Base-by-base conservation (phyloP, 2,888 invertebrate species). In the Hartigia nigra region DNA sequence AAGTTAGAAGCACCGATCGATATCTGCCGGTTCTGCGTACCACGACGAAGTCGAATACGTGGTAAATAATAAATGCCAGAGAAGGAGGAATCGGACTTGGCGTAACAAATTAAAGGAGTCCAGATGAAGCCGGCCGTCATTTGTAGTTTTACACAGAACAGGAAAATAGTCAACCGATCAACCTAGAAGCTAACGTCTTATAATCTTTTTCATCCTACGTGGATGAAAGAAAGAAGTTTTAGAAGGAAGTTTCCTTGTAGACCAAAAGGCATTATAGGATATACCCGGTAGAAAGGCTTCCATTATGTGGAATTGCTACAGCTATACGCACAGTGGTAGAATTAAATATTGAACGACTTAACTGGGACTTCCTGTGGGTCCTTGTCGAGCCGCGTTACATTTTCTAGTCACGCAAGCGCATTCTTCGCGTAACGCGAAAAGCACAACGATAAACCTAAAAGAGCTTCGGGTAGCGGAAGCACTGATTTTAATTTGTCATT, bases 401-500 rank as follows among this genome's bases (percentile, higher is more conserved):
- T 55, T 55, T 55, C 55, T 23, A 55, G 55, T 55, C 55, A 39
- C 39, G 39, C 39, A 39, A 39, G 39, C 39, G 39, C 39, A 14
- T 39, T 23, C 23, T 14, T 39, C 39, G 23, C 5, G 39, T 5
- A 55, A 55, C 55, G 55, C 55, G 55, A 55, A 55, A 55, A 55
- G 55, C 55, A 55, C 55, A 55, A 23, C 55, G 1, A 55, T 55
- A 55, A 23, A 23, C 23, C 55, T 55, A 55, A 55, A 55, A 55
- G 55, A 14, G 23, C 23, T 55, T 55, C 55, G 14, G 55, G 5
- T 2, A 9, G 55, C 23, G 80, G 82, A 82, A 82, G 80, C 82
- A 79, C 79, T 84, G 82, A 85, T 86, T 86, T 86, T 85, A 85
- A 85, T 86, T 86, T 82, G 85, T 85, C 83, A 83, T 78, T 70